Base-by-base conservation (phyloP, 2,113 vertebrate species). In the Alligator sinensis region DNA sequence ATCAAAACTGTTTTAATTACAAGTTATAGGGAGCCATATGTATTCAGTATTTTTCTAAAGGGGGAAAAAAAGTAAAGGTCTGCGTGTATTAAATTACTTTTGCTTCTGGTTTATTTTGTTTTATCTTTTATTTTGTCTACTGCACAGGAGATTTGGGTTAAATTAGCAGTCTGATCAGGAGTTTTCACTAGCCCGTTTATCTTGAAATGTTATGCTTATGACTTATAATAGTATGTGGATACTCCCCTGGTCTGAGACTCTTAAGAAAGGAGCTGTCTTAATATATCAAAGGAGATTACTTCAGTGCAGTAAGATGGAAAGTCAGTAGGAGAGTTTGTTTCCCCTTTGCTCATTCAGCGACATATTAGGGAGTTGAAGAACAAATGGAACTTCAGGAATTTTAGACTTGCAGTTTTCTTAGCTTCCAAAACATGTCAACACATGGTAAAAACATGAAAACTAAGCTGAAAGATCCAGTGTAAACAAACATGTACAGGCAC, bases 401-500 rank as follows among this genome's bases (percentile, higher is more conserved):
- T 4, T 2, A 2, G 61, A 38, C 4, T n/a, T 64, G 21, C 25
- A 6, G 0, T 34, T 13, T 27, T n/a, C 72, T 58, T 6, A 30
- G 0, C 81, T 57, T 18, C 27, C 14, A 27, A 1, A 54, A 30
- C 70, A 27, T 77, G 59, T 9, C 24, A 6, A 22, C 12, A 58
- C 34, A 21, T 11, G 3, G 11, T 12, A 80, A 34, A 68, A 77
- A 68, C 2, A 1, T 0, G 2, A 12, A 22, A 9, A 0, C 3
- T 82, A 62, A 47, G 12, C 54, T 11, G n/a, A 28, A 72, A 6
- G 21, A 22, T 21, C 24, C 6, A 1, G 3, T 5, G 30, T 12
- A n/a, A 59, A 18, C 0, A 0, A 3, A 15, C 0, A 0, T 4
- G 3, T 11, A 47, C 4, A 12, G 61, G 5, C n/a, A 3, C 3